Evolutionary conservation across 2,797 vertebrate species (phyloP).

Genomic region (Lagocephalus sceleratus): DNA sequence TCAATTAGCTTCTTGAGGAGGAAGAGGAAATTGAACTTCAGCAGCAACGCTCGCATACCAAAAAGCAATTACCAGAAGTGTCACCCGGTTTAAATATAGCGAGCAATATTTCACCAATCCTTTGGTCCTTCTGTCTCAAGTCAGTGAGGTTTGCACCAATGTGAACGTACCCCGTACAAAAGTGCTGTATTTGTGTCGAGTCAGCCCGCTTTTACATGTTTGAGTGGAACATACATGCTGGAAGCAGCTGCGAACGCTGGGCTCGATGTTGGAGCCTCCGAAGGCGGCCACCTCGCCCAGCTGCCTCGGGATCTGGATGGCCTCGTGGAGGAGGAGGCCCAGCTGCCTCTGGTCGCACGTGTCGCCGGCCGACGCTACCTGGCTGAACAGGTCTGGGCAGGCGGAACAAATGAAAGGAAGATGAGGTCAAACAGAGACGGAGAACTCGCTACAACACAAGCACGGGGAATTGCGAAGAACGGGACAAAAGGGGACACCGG

Average conservation of each 20-base stretch:
- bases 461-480: too few relatives aligned
- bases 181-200: background rate
- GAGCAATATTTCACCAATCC: slow-evolving; percentile 4
- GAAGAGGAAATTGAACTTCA: slow-evolving; percentile 4
- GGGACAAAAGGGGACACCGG: slow-evolving; percentile 1
- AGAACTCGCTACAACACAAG: background rate
- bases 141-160: background rate
- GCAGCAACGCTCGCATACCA: slow-evolving; percentile 7
- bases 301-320: slow-evolving; percentile 94
- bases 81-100: background rate
- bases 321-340: slow-evolving; percentile 90
- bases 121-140: background rate
- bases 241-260: slow-evolving; percentile 96
- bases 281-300: slow-evolving; percentile 96
- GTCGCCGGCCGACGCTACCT: slow-evolving; percentile 86
- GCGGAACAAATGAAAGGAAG: background rate
- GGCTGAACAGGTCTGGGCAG: slow-evolving; percentile 87
- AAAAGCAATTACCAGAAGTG: slow-evolving; percentile 7
- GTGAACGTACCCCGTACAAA: background rate
- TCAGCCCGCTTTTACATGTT: slow-evolving; percentile 13
- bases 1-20: slow-evolving; percentile 26
- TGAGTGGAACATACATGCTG: slow-evolving; percentile 82
- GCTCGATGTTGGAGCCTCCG: slow-evolving; percentile 96
- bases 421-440: background rate
- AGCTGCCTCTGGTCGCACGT: slow-evolving; percentile 94